Percentiles rank a stretch among this genome's conserved stretches.
phyloP scores from a whole-genome alignment of 2,113 vertebrate genomes.

The Gobius niger region DNA sequence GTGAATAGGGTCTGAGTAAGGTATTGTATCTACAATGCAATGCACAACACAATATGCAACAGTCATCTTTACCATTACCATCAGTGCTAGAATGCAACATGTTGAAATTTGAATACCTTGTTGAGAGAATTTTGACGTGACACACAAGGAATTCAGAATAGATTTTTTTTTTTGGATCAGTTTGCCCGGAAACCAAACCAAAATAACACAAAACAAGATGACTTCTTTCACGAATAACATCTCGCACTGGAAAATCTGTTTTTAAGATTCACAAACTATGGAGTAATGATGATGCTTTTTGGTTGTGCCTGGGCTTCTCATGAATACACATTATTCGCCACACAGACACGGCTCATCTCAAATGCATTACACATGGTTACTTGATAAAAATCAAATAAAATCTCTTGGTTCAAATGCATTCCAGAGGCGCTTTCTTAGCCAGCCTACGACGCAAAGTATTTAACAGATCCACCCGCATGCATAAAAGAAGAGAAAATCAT shows the following conservation, averaged over 20 bases:
- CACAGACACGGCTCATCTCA: slow-evolving; percentile 48
- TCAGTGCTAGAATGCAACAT: background rate
- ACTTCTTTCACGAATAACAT: background rate
- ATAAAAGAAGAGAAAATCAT: slow-evolving; percentile 37
- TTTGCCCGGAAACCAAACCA: slow-evolving; percentile 2
- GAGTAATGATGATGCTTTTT: slow-evolving; percentile 13
- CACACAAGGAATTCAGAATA: slow-evolving; percentile 2
- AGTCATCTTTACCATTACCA: background rate
- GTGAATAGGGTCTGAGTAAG: too few relatives aligned
- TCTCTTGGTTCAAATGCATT: slow-evolving; percentile 41
- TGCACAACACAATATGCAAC: background rate
- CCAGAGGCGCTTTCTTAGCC: slow-evolving; percentile 15
- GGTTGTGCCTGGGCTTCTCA: slow-evolving; percentile 30
- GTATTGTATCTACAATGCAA: background rate
- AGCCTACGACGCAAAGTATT: slow-evolving; percentile 36
- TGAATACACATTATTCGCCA: slow-evolving; percentile 36
- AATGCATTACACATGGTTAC: slow-evolving; percentile 45
- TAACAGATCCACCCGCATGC: slow-evolving; percentile 41
- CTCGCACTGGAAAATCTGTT: background rate
- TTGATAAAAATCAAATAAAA: slow-evolving; percentile 55
- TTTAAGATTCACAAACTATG: slow-evolving; percentile 4
- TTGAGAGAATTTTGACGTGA: background rate
- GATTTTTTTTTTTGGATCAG: background rate
- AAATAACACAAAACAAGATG: slow-evolving; percentile 1
- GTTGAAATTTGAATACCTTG: background rate